Percentiles rank a stretch among this genome's conserved stretches.
phyloP scores from a whole-genome alignment of 2,113 vertebrate species.

The Neolamprologus variostigma region DNA sequence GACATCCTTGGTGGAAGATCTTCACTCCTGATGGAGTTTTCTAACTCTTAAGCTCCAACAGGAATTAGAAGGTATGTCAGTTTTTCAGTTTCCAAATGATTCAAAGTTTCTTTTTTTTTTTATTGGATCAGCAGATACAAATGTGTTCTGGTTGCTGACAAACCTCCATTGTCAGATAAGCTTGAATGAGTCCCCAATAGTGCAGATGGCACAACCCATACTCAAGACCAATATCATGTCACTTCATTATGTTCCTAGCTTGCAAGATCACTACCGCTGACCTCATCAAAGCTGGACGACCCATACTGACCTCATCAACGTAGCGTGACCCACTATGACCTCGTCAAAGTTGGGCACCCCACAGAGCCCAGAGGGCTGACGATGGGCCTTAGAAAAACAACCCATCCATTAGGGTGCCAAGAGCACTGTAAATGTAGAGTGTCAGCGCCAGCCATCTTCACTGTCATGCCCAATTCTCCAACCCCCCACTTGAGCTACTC shows the following conservation, averaged over 20 bases:
- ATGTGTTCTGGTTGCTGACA: neutral
- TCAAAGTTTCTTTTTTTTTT: neutral
- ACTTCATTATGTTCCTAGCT: slow-evolving; percentile 35
- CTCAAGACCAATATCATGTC: slow-evolving; percentile 24
- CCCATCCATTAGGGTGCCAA: slow-evolving; percentile 70
- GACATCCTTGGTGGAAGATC: neutral
- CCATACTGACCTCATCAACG: slow-evolving; percentile 73
- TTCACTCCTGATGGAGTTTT: neutral
- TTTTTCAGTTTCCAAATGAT: neutral
- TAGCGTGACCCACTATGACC: slow-evolving; percentile 65
- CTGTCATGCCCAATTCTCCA: slow-evolving; percentile 61
- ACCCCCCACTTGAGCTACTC: neutral
- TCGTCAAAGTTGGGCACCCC: slow-evolving; percentile 73
- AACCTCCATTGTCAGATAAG: neutral
- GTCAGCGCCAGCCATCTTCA: slow-evolving; percentile 59
- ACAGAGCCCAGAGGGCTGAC: slow-evolving; percentile 41
- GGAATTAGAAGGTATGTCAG: neutral
- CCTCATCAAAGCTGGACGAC: slow-evolving; percentile 76
- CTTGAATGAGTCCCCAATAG: neutral
- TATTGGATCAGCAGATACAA: neutral
- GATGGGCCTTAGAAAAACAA: slow-evolving; percentile 59
- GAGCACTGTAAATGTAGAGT: slow-evolving; percentile 62
- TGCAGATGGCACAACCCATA: slow-evolving; percentile 25
- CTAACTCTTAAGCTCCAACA: neutral
- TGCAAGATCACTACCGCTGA: slow-evolving; percentile 43